A percentile compares a stretch with the other conserved stretches of the same genome.
phyloP scores from a whole-genome alignment of 2,113 vertebrate genomes.

The Mugil cephalus region DNA sequence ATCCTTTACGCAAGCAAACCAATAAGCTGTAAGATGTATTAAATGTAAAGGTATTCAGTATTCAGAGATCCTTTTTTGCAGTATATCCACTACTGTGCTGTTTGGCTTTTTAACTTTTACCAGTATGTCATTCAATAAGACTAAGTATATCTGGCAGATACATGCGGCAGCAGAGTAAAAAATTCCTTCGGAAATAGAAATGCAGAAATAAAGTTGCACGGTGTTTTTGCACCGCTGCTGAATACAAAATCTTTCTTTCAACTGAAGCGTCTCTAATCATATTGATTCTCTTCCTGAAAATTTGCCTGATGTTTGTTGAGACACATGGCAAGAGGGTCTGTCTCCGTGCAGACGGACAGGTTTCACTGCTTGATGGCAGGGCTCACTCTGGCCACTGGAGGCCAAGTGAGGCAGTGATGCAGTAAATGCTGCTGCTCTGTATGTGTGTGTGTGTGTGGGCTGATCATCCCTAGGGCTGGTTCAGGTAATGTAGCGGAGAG shows the following conservation, averaged over 20 bases:
- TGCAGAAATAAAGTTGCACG: too few relatives aligned
- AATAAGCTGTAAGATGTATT: too few relatives aligned
- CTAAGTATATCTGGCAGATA: too few relatives aligned
- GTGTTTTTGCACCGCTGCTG: too few relatives aligned
- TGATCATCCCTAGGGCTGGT: slow-evolving; percentile 78
- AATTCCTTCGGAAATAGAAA: too few relatives aligned
- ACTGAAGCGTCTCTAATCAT: not conserved
- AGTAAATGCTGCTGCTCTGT: slow-evolving; percentile 67
- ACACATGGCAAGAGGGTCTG: slow-evolving; percentile 18
- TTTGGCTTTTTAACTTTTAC: too few relatives aligned
- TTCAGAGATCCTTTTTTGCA: too few relatives aligned
- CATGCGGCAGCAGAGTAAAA: too few relatives aligned
- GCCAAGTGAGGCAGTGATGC: slow-evolving; percentile 76
- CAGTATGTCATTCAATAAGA: too few relatives aligned
- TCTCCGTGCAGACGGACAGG: slow-evolving; percentile 41
- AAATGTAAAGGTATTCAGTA: too few relatives aligned
- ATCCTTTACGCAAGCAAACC: too few relatives aligned
- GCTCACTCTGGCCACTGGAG: slow-evolving; percentile 69
- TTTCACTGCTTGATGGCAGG: slow-evolving; percentile 57
- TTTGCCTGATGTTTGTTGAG: slow-evolving; percentile 14
- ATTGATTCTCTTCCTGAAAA: not conserved
- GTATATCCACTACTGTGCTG: too few relatives aligned
- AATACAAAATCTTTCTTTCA: not conserved
- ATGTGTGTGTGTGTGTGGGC: slow-evolving; percentile 61
- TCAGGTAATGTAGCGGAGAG: slow-evolving; percentile 79